A percentile compares a stretch with the other conserved stretches of the same genome.
These are phyloP conservation scores for Salpingus planirostris DNA, from an alignment of 2,888 invertebrate species.

Conservation along the genomic window DNA sequence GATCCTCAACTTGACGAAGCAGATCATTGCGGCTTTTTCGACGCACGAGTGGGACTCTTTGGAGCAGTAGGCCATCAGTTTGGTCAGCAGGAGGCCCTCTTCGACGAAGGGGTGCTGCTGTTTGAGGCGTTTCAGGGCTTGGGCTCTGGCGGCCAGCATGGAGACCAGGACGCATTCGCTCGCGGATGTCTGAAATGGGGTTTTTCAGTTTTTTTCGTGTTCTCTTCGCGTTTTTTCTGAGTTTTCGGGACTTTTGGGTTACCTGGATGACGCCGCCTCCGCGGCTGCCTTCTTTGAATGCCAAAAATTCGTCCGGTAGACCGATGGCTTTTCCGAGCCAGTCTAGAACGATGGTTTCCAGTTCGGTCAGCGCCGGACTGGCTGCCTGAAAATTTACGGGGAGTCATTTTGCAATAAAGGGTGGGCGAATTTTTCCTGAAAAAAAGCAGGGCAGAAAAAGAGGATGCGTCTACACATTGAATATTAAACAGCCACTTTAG, in stretches of 20 bases:
- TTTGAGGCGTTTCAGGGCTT: slow-evolving; percentile 77
- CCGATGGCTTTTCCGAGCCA: slow-evolving; percentile 97
- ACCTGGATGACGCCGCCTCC: slow-evolving; percentile 95
- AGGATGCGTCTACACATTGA: too few species aligned
- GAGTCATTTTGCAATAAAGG: neutral
- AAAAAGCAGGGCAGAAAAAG: too few species aligned
- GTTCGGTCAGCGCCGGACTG: slow-evolving; percentile 76
- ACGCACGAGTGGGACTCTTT: slow-evolving; percentile 88
- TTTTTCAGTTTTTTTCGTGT: neutral
- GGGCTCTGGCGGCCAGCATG: slow-evolving; percentile 86
- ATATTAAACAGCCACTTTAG: too few species aligned
- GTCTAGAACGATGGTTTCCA: slow-evolving; percentile 91
- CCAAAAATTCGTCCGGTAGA: slow-evolving; percentile 79
- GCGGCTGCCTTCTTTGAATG: slow-evolving; percentile 72
- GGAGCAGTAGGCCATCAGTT: slow-evolving; percentile 88
- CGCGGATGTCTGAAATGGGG: slow-evolving; percentile 70
- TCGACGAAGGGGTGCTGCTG: slow-evolving; percentile 78
- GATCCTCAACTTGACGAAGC: slow-evolving; percentile 82
- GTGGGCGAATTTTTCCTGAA: neutral
- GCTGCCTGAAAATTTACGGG: slow-evolving; percentile 53
- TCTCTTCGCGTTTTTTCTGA: neutral
- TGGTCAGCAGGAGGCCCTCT: slow-evolving; percentile 82
- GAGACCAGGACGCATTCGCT: slow-evolving; percentile 91
- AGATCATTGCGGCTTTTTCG: slow-evolving; percentile 91
- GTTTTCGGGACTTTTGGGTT: slow-evolving; percentile 18